Conservation (phyloP, 2,888 invertebrate species). For the Drosophila anceps region DNA sequence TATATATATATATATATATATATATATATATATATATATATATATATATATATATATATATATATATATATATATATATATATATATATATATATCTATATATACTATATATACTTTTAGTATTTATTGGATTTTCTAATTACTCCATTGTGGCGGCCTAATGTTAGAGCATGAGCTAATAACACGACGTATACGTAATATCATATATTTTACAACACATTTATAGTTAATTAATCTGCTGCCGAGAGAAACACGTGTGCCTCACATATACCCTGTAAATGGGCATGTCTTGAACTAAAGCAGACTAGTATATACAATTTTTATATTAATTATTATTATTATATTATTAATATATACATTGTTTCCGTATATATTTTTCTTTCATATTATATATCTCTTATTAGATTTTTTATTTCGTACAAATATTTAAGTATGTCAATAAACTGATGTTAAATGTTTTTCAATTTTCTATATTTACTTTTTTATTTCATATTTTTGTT, state of each 20-base stretch:
- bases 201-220: conserved; percentile 28
- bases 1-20: too few species aligned
- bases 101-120: conserved; percentile 2
- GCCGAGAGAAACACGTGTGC: conserved; percentile 25
- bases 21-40: too few species aligned
- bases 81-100: conserved; percentile 1
- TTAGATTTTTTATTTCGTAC: not conserved
- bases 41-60: too few species aligned
- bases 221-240: conserved; percentile 49
- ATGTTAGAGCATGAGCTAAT: conserved; percentile 34
- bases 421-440: not conserved
- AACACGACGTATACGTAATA: conserved; percentile 43
- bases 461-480: not conserved
- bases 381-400: not conserved
- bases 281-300: not conserved
- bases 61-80: too few species aligned
- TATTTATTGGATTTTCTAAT: conserved; percentile 27
- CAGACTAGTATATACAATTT: not conserved
- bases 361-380: not conserved
- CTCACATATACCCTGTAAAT: conserved; percentile 21
- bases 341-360: not conserved
- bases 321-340: not conserved
- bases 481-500: not conserved
- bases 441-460: not conserved
- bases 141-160: conserved; percentile 10